Evolutionary conservation across 2,113 vertebrate genomes (phyloP), one percentile per base, ranked within the genome.

Genomic region (Lynx canadensis): DNA sequence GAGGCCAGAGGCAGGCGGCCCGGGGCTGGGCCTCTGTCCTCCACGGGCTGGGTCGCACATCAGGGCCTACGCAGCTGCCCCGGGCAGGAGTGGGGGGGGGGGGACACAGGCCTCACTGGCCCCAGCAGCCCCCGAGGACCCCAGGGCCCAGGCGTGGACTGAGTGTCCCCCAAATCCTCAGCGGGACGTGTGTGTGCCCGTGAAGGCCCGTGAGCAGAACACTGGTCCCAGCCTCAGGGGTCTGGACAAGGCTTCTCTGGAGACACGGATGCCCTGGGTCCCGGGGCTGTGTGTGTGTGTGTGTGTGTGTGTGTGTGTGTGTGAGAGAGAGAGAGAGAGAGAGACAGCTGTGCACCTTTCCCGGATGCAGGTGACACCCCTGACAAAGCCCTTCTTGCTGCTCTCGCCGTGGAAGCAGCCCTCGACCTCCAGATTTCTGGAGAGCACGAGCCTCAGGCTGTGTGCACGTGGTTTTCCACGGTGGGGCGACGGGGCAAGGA

Each of bases 361-460:
- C 74, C 33, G 15, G 41, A 45, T 4, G 18, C 60, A 18, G 0
- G 2, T 0, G 3, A 16, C 0, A 10, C 1, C 21, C 2, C 2
- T 1, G 21, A 60, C 80, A 7, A 27, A 25, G 65, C 1, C 33
- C 11, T 5, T 19, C 3, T 3, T 10, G 14, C 38, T 19, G 45
- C 50, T 31, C 31, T 4, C 4, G 1, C 36, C 1, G 7, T 18
- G 38, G 50, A 29, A 5, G 66, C 1, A 10, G 21, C 45, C 82
- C 38, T 11, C 11, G 78, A 9, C 9, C 69, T 14, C 0, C 0
- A 45, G 60, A 1, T 13, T 0, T 6, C 78, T 31, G 14, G 84
- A 38, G 14, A 12, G 3, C 41, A 0, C 1, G 2, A 15, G 18
- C 41, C 74, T 18, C 76, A 6, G 31, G 15, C 16, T 11, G 48